Base-by-base conservation (phyloP, 1,140 invertebrate species). In the Drosophila kanapiae region DNA sequence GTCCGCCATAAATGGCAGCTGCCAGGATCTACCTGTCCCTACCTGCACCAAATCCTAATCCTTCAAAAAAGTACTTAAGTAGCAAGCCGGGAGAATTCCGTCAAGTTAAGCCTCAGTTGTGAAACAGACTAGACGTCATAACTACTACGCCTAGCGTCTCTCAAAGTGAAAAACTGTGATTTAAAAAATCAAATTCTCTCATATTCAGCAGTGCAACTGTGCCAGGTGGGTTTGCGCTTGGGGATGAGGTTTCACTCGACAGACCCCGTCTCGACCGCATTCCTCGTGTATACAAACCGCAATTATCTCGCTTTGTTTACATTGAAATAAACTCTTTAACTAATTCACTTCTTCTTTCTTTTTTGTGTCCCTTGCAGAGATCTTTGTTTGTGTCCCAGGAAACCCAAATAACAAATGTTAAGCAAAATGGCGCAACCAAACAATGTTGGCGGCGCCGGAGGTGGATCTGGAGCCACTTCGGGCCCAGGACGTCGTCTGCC, bases 371-470 rank as follows among this genome's bases (percentile, higher is more conserved):
- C 40, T 80, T 88, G 13, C 67, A 88, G 74, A 88, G 69, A 75
- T 69, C 72, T 72, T 84, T 57, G 49, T 80, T 54, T 78, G 71
- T 61, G 56, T 16, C 23, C 33, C 27, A 69, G 37, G 33, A 49
- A 35, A 37, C 48, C 9, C n/a, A 45, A 23, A 16, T 48, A 70
- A 48, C 27, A 75, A 75, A 90, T 92, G 91, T 62, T 91, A 51
- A 86, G 88, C 58, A 92, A 92, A 69, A 83, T 91, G 71, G 76
- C 79, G n/a, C 91, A 92, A 60, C 75, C 64, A 14, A 88, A 78
- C 40, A 80, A 68, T 75, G 35, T 48, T 6, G 82, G 58, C n/a
- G 65, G 58, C 7, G 71, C 63, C 6, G 69, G 74, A 38, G 62
- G 43, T 3, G 75, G 40, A 7, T n/a, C 68, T n/a, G 49, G 54